Base-by-base conservation (phyloP, 2,113 vertebrate species). In the Dromaius novaehollandiae region DNA sequence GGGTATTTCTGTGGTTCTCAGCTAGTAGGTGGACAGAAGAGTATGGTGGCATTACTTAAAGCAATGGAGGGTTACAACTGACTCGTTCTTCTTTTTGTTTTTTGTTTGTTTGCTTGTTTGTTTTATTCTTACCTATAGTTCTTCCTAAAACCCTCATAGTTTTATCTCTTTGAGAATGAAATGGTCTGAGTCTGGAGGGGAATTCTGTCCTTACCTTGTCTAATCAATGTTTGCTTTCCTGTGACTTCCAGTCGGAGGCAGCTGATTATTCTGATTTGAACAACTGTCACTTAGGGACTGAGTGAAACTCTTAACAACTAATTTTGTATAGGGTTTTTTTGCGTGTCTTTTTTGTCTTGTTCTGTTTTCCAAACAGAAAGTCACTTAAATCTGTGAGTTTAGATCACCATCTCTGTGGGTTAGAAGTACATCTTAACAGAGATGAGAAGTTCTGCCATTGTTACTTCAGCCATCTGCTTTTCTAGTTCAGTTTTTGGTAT, bases 401-500 rank as follows among this genome's bases (percentile, higher is more conserved):
- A 86, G 74, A 22, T 93, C 89, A 50, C 46, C 51, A 25, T 82
- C 26, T 86, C 48, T 86, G 48, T 89, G 48, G 24, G 11, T 75
- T 89, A 51, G 69, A 95, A 80, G 53, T 32, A 66, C 56, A 75
- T 86, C 77, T 88, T 25, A 86, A 42, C 24, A 78, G 51, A 48
- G 56, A 40, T 3, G 19, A 78, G n/a, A 86, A 89, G 25, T 64
- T 73, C 64, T 92, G 55, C 55, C 46, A 12, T 70, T 53, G 22
- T 89, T 89, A 73, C 66, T 48, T 50, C 73, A 74, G 15, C 55
- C 53, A 69, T 75, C 21, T 22, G 51, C 71, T 86, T 88, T 40
- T 68, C 64, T 80, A 44, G 48, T 82, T 93, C 90, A 60, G 3
- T 71, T 94, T 96, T 86, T 79, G 89, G 61, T 84, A 66, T 64